These are phyloP conservation scores for Actias luna DNA, from an alignment of 2,888 invertebrate species.

Conservation along the genomic window DNA sequence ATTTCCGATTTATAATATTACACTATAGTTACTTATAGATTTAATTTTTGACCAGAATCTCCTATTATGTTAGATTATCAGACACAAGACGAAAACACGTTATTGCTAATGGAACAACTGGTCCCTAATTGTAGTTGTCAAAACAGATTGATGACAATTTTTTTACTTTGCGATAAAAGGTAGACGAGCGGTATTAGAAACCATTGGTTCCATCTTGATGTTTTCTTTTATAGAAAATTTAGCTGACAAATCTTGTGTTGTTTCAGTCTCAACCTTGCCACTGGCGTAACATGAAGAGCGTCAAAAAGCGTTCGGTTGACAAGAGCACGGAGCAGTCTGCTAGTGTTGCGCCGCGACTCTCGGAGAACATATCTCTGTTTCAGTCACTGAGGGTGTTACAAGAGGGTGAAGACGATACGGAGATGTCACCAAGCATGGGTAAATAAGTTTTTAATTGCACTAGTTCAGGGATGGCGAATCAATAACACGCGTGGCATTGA, in stretches of 20 bases:
- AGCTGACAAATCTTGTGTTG: conserved; percentile 36
- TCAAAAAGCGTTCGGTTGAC: conserved; percentile 87
- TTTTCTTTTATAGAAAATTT: not conserved
- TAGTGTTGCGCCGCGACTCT: conserved; percentile 80
- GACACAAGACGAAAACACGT: no score
- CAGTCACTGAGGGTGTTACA: conserved; percentile 93
- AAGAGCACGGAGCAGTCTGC: conserved; percentile 60
- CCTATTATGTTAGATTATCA: no score
- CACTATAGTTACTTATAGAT: no score
- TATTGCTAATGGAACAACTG: not conserved
- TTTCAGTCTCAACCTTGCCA: conserved; percentile 94
- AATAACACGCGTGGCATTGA: no score
- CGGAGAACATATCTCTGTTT: conserved; percentile 94
- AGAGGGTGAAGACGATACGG: conserved; percentile 89
- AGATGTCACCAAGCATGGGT: conserved; percentile 62
- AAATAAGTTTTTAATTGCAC: not conserved
- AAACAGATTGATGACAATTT: not conserved
- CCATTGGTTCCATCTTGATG: not conserved
- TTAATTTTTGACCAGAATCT: no score
- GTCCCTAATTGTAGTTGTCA: not conserved
- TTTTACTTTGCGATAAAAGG: not conserved
- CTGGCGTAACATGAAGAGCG: conserved; percentile 93
- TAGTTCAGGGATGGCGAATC: no score
- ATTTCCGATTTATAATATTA: no score
- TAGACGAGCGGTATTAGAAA: not conserved